Evolutionary conservation across 2,888 invertebrate species (phyloP).

Genomic region (Tachina fera): DNA sequence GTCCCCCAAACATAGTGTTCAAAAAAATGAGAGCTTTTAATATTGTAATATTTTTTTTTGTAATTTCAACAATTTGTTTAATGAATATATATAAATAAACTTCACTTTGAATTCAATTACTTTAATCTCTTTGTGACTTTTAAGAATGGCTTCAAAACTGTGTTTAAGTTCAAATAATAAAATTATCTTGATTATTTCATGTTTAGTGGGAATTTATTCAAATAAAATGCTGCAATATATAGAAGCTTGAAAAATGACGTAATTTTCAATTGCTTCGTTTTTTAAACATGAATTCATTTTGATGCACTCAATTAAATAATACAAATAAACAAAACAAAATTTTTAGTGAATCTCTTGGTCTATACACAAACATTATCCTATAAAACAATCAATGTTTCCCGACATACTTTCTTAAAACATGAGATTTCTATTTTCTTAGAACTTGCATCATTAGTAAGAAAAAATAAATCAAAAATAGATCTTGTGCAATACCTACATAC

Average conservation of each 20-base stretch:
- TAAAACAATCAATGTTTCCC: neutral
- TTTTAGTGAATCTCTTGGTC: neutral
- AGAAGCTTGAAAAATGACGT: constrained; percentile 18
- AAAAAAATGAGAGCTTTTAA: too few relatives aligned
- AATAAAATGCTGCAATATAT: neutral
- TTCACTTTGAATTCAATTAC: too few relatives aligned
- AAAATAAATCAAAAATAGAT: neutral
- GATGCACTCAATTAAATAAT: constrained; percentile 12
- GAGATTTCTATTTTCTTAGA: neutral
- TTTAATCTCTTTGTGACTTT: too few relatives aligned
- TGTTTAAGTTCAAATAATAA: too few relatives aligned
- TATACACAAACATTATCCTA: constrained; percentile 3
- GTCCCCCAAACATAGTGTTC: too few relatives aligned
- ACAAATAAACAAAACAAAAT: constrained; percentile 1
- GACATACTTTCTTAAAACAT: constrained; percentile 13
- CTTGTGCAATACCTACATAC: neutral
- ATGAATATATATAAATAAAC: too few relatives aligned
- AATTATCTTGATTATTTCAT: neutral
- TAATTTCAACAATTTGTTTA: too few relatives aligned
- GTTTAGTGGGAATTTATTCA: neutral
- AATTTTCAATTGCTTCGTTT: constrained; percentile 8
- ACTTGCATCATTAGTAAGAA: constrained; percentile 17
- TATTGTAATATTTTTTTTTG: too few relatives aligned
- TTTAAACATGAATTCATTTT: constrained; percentile 21
- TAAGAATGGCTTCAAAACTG: too few relatives aligned